Percentiles rank a stretch among this genome's conserved stretches.
Evolutionary conservation across 2,797 vertebrate genomes (phyloP).

Genomic region (Pangasius krempfi): DNA sequence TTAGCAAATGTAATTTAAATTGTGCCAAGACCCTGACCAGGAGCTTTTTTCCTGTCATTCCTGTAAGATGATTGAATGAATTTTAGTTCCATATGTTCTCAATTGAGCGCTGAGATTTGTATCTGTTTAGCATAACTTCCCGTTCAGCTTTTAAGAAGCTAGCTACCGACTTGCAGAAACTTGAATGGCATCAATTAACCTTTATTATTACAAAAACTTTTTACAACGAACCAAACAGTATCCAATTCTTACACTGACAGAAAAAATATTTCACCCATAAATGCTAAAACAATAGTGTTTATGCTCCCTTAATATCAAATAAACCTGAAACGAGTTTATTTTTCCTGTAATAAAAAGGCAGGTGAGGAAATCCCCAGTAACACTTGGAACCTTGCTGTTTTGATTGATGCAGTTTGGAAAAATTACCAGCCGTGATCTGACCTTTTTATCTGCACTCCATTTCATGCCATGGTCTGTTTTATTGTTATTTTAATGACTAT

Average conservation of each 20-base stretch:
- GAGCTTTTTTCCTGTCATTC: not conserved
- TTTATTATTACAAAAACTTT: constrained; percentile 10
- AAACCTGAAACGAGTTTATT: constrained; percentile 21
- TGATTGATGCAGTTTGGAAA: constrained; percentile 53
- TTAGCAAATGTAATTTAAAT: not conserved
- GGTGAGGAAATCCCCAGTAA: constrained; percentile 24
- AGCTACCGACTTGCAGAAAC: not conserved
- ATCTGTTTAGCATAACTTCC: not conserved
- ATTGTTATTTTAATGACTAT: constrained; percentile 51
- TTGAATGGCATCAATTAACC: not conserved
- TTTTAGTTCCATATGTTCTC: not conserved
- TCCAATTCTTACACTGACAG: constrained; percentile 7
- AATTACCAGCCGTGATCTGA: constrained; percentile 40
- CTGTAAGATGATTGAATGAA: not conserved
- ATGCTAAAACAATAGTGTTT: constrained; percentile 13
- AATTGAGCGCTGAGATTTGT: not conserved
- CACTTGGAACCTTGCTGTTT: not conserved
- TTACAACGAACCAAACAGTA: not conserved
- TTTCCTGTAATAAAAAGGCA: constrained; percentile 37
- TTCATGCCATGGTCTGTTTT: constrained; percentile 48
- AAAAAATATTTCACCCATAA: constrained; percentile 12
- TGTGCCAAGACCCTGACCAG: not conserved
- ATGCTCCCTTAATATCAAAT: not conserved
- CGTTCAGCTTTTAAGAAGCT: not conserved
- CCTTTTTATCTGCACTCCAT: constrained; percentile 53